These are phyloP conservation scores for Telmatherina bonti DNA, from an alignment of 2,797 vertebrate genomes.

Conservation along the genomic window DNA sequence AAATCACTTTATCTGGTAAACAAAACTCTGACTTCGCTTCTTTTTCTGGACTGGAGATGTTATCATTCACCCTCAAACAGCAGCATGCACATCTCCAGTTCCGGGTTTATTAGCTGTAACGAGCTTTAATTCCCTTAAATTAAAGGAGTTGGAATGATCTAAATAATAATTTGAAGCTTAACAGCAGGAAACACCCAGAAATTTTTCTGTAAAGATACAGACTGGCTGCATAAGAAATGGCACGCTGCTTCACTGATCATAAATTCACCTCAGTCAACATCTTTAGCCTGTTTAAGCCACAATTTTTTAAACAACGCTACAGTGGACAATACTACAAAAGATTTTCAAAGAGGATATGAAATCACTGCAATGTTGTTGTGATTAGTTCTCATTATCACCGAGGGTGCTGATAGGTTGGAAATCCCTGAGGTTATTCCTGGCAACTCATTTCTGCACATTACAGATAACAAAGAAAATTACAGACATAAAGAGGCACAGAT, in stretches of 20 bases:
- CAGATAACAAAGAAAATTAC: no score
- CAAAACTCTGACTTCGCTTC: conserved; percentile 1
- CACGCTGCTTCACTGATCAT: neutral
- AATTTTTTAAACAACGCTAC: neutral
- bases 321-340: neutral
- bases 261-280: conserved; percentile 1
- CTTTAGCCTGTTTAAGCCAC: neutral
- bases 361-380: neutral
- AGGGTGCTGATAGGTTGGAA: conserved; percentile 5
- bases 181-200: no score
- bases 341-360: conserved; percentile 32
- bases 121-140: conserved; percentile 45
- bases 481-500: neutral
- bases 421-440: conserved; percentile 13
- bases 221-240: no score
- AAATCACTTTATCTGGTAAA: conserved; percentile 4
- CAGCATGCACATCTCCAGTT: conserved; percentile 21
- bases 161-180: conserved; percentile 43
- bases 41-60: conserved; percentile 16
- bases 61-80: conserved; percentile 13
- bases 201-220: neutral
- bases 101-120: conserved; percentile 25
- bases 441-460: neutral
- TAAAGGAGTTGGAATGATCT: conserved; percentile 7
- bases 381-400: neutral